Percentiles rank a stretch among this genome's conserved stretches.
phyloP scores from a whole-genome alignment of 2,113 vertebrate genomes.

The Hydrochoerus hydrochaeris region DNA sequence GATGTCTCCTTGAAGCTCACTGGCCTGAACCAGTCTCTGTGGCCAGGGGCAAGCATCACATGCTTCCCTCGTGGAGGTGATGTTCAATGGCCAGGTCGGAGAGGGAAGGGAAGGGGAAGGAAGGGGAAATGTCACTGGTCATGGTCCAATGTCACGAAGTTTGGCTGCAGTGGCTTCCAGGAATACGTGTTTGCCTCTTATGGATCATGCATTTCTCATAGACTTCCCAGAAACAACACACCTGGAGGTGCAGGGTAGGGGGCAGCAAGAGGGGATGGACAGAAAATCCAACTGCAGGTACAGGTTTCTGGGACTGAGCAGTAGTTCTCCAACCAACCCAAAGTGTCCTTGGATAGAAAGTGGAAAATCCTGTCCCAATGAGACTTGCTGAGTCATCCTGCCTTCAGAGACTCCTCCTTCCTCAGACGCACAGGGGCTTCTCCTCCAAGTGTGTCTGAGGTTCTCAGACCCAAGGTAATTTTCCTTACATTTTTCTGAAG shows the following conservation, averaged over 20 bases:
- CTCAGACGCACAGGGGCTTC: not conserved
- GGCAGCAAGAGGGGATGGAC: not conserved
- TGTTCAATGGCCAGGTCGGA: not conserved
- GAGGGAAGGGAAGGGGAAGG: not conserved
- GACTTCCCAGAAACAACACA: not conserved
- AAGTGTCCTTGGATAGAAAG: not conserved
- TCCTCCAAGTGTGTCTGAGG: not conserved
- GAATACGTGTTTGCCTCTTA: not conserved
- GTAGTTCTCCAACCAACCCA: not conserved
- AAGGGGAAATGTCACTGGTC: not conserved
- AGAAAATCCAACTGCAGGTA: not conserved
- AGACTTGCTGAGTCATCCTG: not conserved
- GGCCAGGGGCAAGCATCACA: not conserved
- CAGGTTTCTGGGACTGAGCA: not conserved
- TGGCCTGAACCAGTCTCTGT: not conserved
- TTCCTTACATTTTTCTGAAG: not conserved
- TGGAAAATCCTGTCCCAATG: constrained; percentile 19
- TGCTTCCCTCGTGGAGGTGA: not conserved
- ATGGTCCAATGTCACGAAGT: not conserved
- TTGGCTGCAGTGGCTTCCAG: not conserved
- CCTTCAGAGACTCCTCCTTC: not conserved
- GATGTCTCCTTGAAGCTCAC: not conserved
- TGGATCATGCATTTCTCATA: not conserved
- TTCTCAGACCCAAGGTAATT: not conserved
- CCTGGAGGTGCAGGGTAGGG: not conserved